Base-by-base conservation (phyloP, 1,140 invertebrate genomes). In the Brachystomella parvula region DNA sequence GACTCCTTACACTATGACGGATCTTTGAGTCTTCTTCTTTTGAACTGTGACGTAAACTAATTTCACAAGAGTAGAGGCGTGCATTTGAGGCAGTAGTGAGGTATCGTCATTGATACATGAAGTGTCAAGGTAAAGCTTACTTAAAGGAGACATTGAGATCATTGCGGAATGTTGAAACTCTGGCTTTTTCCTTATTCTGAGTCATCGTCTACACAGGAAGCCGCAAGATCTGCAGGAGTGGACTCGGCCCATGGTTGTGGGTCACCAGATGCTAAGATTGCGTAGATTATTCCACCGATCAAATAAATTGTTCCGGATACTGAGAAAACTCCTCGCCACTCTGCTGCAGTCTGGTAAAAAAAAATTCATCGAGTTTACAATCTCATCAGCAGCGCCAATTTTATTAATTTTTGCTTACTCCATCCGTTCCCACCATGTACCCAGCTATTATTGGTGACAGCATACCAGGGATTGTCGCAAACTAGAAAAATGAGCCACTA, bases 401-500 rank as follows among this genome's bases (percentile, higher is more conserved):
- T 26, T 62, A 61, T 29, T 62, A 21, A 39, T 64, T 68, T 71
- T 74, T 64, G 17, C 67, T 77, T 78, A 88, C 87, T 77, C 85
- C 83, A 70, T 88, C 79, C 69, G 82, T 53, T 53, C 49, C 80
- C 1, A 91, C 88, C 53, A 94, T 85, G 61, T 83, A 83, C 28
- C 90, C 89, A 1, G 89, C 88, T 17, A 94, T 76, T 3, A 84
- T 80, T 0, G 91, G 92, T 77, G 88, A 90, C 3, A 94, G 77
- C 68, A 94, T 92, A 28, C 92, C 92, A 39, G 91, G 90, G 67
- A 95, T 76, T 0, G 91, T 94, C 0, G 89, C 90, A 72, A 94
- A 81, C 49, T 53, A 26, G 24, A 53, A 53, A 19, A 9, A 9
- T n/a, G n/a, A n/a, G n/a, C n/a, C n/a, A n/a, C n/a, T n/a, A n/a